Conservation (phyloP, 2,113 vertebrate species). For the Python bivittatus region DNA sequence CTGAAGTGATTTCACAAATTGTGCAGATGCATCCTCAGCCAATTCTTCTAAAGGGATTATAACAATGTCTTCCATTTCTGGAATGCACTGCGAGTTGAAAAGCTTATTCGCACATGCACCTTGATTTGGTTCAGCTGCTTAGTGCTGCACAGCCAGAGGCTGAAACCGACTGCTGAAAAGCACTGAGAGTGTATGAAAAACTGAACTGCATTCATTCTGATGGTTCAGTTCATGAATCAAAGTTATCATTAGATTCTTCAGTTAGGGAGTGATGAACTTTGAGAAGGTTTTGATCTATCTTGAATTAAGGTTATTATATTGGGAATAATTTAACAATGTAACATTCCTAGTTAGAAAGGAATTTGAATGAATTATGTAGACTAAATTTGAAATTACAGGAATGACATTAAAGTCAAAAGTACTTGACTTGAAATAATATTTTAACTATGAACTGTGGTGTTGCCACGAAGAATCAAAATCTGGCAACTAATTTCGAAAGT, state of each 20-base stretch:
- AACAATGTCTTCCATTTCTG: neutral
- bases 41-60: neutral
- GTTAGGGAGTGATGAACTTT: neutral
- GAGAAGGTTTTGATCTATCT: neutral
- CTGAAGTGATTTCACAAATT: neutral
- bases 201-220: neutral
- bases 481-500: neutral
- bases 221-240: neutral
- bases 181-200: neutral
- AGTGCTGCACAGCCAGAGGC: neutral
- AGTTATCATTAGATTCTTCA: neutral
- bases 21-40: neutral
- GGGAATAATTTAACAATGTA: neutral
- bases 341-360: neutral
- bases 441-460: neutral
- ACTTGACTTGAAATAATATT: neutral
- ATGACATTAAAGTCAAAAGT: neutral
- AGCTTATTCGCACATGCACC: neutral
- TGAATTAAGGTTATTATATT: neutral
- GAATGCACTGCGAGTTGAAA: slow-evolving; percentile 3
- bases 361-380: neutral
- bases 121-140: neutral
- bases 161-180: neutral
- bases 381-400: neutral
- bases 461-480: neutral